Percentiles rank a stretch among this genome's conserved stretches.
Conservation (phyloP, 2,888 invertebrate genomes). For the Phyllotreta striolata region DNA sequence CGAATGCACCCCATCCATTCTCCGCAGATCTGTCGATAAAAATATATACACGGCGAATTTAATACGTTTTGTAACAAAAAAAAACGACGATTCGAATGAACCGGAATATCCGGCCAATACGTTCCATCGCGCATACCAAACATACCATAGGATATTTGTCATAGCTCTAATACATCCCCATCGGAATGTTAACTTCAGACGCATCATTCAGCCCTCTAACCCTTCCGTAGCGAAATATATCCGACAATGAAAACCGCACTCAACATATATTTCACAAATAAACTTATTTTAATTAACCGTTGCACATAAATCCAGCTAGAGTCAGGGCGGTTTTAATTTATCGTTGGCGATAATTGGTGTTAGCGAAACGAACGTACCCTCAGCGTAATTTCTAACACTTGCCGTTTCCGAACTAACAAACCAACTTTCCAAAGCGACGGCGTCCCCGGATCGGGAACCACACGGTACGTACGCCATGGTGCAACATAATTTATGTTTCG, state of each 20-base stretch:
- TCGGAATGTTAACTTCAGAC: slow-evolving; percentile 21
- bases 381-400: slow-evolving; percentile 40
- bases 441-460: slow-evolving; percentile 40
- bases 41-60: neutral
- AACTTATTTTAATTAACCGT: slow-evolving; percentile 41
- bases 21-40: slow-evolving; percentile 3
- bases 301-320: slow-evolving; percentile 31
- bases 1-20: slow-evolving; percentile 21
- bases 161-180: slow-evolving; percentile 8
- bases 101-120: neutral
- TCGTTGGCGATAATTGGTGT: slow-evolving; percentile 41
- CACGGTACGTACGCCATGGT: no score
- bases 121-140: neutral
- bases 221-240: slow-evolving; percentile 6
- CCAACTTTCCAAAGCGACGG: slow-evolving; percentile 44
- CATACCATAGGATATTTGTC: slow-evolving; percentile 5
- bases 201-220: slow-evolving; percentile 18
- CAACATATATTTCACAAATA: slow-evolving; percentile 40
- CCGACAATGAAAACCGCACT: slow-evolving; percentile 33
- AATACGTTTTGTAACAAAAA: neutral
- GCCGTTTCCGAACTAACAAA: slow-evolving; percentile 40
- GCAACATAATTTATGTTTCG: no score
- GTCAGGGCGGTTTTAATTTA: slow-evolving; percentile 37
- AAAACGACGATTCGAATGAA: slow-evolving; percentile 7
- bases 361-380: slow-evolving; percentile 33